Percentiles rank a stretch among this genome's conserved stretches.
Evolutionary conservation across 2,113 vertebrate genomes (phyloP).

Genomic region (Amblyornis subalaris): DNA sequence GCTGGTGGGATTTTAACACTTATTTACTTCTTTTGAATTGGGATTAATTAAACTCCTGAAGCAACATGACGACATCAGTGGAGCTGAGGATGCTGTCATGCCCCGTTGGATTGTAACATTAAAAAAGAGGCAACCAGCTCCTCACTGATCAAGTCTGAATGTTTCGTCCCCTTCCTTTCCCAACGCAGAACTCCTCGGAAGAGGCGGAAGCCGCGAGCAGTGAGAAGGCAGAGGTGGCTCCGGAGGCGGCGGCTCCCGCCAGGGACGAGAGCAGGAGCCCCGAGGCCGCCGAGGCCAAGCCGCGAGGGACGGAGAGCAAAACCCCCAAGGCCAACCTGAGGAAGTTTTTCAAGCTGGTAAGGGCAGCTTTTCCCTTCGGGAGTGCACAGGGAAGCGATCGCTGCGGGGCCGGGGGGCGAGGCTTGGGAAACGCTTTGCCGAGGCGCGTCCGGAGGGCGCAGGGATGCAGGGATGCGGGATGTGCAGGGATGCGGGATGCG

Average conservation of each 20-base stretch:
- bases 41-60: neutral
- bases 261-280: slow-evolving; percentile 8
- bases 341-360: slow-evolving; percentile 79
- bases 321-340: slow-evolving; percentile 66
- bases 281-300: neutral
- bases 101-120: rapidly evolving
- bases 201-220: slow-evolving; percentile 34
- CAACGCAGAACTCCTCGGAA: slow-evolving; percentile 64
- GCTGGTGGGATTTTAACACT: neutral
- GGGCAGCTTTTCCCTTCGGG: neutral
- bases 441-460: rapidly evolving
- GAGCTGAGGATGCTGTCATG: neutral
- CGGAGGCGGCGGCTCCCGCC: slow-evolving; percentile 3
- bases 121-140: neutral
- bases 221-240: slow-evolving; percentile 13
- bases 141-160: neutral
- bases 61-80: rapidly evolving
- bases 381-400: neutral
- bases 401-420: neutral
- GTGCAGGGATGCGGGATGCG: too few species aligned
- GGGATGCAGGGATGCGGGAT: neutral
- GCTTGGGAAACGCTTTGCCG: neutral
- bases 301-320: slow-evolving; percentile 50
- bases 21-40: neutral
- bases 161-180: neutral